Conservation (phyloP, 2,888 invertebrate genomes). For the Yponomeuta malinellus region DNA sequence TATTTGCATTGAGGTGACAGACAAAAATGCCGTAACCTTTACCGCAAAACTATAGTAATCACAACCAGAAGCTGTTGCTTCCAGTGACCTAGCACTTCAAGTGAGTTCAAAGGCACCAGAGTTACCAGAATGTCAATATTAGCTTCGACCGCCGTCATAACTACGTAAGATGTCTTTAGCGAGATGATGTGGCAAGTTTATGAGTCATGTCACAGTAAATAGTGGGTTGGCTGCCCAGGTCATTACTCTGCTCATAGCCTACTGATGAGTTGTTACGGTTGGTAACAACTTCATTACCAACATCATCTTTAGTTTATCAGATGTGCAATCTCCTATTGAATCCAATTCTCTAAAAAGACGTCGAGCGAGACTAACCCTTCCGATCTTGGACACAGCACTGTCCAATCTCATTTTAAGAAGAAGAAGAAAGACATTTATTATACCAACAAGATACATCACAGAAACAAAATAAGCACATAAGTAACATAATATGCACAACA, state of each 20-base stretch:
- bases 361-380: no score
- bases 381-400: no score
- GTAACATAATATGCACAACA: no score
- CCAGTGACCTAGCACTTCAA: neutral
- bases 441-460: no score
- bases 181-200: neutral
- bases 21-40: neutral
- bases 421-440: no score
- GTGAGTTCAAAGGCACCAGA: neutral
- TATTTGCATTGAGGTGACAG: neutral
- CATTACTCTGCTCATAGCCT: neutral
- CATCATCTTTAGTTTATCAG: no score
- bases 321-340: no score
- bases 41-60: neutral
- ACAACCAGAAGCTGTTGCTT: neutral
- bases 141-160: neutral
- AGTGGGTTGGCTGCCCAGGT: neutral
- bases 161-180: neutral
- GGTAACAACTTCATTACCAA: neutral
- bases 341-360: no score
- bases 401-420: no score
- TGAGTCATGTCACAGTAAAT: neutral
- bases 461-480: no score
- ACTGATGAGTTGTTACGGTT: neutral
- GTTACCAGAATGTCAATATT: neutral